A percentile compares a stretch with the other conserved stretches of the same genome.
Conservation (phyloP, 2,888 invertebrate species). For the Caenorhabditis macrosperma region DNA sequence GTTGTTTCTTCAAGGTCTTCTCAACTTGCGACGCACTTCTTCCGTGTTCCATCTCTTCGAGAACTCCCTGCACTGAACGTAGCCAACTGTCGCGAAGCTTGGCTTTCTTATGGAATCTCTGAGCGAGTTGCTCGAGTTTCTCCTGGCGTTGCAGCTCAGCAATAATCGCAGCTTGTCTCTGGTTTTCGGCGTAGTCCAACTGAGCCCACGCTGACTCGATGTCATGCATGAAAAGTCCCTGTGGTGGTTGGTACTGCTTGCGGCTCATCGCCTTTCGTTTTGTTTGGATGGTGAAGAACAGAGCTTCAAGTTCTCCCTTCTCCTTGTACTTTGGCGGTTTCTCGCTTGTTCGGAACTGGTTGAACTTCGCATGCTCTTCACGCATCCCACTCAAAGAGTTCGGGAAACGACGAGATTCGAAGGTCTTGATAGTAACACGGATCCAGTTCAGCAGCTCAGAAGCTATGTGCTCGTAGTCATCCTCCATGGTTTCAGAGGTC, state of each 20-base stretch:
- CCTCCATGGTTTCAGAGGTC: conserved; percentile 93
- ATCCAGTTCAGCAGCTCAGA: conserved; percentile 95
- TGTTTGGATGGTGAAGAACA: conserved; percentile 96
- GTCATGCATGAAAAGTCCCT: conserved; percentile 88
- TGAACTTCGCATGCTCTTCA: conserved; percentile 90
- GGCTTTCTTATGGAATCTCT: conserved; percentile 94
- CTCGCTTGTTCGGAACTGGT: conserved; percentile 95
- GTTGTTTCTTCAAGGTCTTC: conserved; percentile 97
- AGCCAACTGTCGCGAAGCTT: conserved; percentile 93
- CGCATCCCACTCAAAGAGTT: conserved; percentile 96
- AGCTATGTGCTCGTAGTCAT: conserved; percentile 90
- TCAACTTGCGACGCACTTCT: conserved; percentile 93
- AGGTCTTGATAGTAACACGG: conserved; percentile 87
- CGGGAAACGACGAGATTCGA: conserved; percentile 85
- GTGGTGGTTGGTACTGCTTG: conserved; percentile 76
- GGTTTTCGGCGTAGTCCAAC: conserved; percentile 94
- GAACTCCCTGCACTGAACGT: conserved; percentile 87
- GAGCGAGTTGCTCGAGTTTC: conserved; percentile 92
- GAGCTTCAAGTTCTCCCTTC: conserved; percentile 95
- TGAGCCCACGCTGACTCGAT: conserved; percentile 95
- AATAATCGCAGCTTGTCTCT: conserved; percentile 91
- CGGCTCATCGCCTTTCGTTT: conserved; percentile 91
- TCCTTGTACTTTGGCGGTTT: conserved; percentile 99
- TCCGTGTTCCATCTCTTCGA: conserved; percentile 84
- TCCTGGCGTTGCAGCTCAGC: conserved; percentile 90